A percentile compares a stretch with the other conserved stretches of the same genome.
Evolutionary conservation across 2,888 invertebrate species (phyloP).

Genomic region (Keiferia lycopersicella): DNA sequence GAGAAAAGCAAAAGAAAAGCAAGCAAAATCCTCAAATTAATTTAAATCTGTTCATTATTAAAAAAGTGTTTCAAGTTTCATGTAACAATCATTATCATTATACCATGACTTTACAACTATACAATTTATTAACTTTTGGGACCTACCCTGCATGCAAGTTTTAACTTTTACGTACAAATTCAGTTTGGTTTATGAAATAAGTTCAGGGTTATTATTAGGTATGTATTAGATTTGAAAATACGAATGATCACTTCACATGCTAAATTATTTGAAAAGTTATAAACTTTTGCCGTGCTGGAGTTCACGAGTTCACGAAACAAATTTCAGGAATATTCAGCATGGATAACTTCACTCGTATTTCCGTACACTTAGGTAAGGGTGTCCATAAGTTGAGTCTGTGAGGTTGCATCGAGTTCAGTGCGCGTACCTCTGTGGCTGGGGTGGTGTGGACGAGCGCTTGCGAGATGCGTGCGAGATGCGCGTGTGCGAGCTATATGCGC

Average conservation of each 20-base stretch:
- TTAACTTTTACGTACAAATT: too few species aligned
- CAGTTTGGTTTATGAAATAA: too few species aligned
- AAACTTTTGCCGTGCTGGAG: background rate
- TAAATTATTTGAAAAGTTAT: background rate
- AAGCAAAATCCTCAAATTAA: background rate
- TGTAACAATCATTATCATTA: too few species aligned
- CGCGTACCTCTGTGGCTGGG: conserved; percentile 62
- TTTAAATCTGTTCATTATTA: too few species aligned
- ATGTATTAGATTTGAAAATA: too few species aligned
- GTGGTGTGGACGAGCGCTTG: conserved; percentile 33
- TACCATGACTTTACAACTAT: too few species aligned
- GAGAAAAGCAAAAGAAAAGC: background rate
- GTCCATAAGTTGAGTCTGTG: conserved; percentile 14
- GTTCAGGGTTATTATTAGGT: too few species aligned
- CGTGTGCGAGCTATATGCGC: conserved; percentile 38
- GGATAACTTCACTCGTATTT: conserved; percentile 15
- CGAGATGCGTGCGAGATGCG: conserved; percentile 37
- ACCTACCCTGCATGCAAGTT: too few species aligned
- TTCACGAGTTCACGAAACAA: conserved; percentile 18
- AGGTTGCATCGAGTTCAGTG: conserved; percentile 34
- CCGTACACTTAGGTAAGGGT: background rate
- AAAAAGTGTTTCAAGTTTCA: too few species aligned
- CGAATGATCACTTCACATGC: conserved; percentile 17
- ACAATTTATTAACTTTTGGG: too few species aligned
- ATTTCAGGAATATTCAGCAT: conserved; percentile 1